Evolutionary conservation across 1,140 invertebrate genomes (phyloP).

Genomic region (Pseudobourletiella spinata): DNA sequence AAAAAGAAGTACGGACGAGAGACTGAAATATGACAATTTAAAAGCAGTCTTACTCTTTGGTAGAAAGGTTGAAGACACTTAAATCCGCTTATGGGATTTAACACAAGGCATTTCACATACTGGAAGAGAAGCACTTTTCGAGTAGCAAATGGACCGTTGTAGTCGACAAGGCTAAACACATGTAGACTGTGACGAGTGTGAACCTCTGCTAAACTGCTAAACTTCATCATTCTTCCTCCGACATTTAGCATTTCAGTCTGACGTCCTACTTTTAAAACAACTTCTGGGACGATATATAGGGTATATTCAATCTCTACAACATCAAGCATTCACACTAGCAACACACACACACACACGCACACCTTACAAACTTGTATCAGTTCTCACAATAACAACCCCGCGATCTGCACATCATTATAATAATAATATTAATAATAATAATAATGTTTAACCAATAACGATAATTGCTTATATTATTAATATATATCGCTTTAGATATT

Average conservation of each 20-base stretch:
- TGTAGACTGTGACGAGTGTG: background rate
- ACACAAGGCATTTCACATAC: conserved; percentile 1
- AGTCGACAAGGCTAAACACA: background rate
- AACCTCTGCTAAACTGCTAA: background rate
- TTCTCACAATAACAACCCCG: background rate
- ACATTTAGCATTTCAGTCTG: conserved; percentile 4
- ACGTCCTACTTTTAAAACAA: background rate
- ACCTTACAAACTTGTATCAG: background rate
- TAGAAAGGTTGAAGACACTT: conserved; percentile 8
- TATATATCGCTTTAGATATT: background rate
- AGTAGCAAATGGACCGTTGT: background rate
- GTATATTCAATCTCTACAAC: background rate
- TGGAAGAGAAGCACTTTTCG: conserved; percentile 7
- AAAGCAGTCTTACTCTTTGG: conserved; percentile 6
- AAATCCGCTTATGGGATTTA: background rate
- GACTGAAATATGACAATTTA: conserved; percentile 3
- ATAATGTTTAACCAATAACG: background rate
- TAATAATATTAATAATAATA: too few species aligned
- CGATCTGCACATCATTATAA: background rate
- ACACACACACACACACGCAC: background rate
- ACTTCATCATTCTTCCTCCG: background rate
- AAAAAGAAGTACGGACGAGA: background rate
- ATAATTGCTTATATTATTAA: background rate
- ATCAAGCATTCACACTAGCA: too few species aligned
- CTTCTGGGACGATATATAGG: background rate